Evolutionary conservation across 1,140 invertebrate species (phyloP), one percentile per base, ranked within the genome.

Genomic region (Cyphomyrmex costatus): DNA sequence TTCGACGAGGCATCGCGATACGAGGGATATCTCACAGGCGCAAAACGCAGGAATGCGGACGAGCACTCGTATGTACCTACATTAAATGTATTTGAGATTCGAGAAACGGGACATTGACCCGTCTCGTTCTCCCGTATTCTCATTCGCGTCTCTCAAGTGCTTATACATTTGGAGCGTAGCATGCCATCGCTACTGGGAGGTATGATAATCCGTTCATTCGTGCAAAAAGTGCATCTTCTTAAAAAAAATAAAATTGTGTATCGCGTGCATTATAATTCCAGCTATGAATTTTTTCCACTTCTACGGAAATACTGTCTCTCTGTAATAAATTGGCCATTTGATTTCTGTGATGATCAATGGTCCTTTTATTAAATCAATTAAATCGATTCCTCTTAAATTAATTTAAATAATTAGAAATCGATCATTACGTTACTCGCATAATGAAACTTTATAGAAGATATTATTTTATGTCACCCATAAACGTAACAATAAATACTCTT

Each of bases 81-180:
- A 61, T 90, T 88, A 90, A 90, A 88, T 88, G 61, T 68, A 88
- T 90, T 85, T 87, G 70, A 80, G 79, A 91, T 71, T 60, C 76
- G 42, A 84, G 84, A 80, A 88, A 51, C 83, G 24, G 89, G 63
- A 27, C 86, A 30, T 90, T 91, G 87, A 90, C 86, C 88, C 70
- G 66, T 53, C 42, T 86, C 70, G 65, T 61, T 66, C 46, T 85
- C 71, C 12, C 80, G 78, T 78, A 36, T 60, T 46, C 51, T 68
- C 14, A 46, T 74, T 73, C 49, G 14, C 60, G 19, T 19, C 42
- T 27, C 58, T 30, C 24, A 30, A 82, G 10, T 56, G 74, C 74
- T 88, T 70, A 70, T 70, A 70, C 30, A 65, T 49, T 70, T 51
- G 63, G 60, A 68, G 27, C 65, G 36, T 56, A 12, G 8, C 30